These are phyloP conservation scores for Falco punctatus DNA, from an alignment of 2,113 vertebrate species.

Conservation along the genomic window DNA sequence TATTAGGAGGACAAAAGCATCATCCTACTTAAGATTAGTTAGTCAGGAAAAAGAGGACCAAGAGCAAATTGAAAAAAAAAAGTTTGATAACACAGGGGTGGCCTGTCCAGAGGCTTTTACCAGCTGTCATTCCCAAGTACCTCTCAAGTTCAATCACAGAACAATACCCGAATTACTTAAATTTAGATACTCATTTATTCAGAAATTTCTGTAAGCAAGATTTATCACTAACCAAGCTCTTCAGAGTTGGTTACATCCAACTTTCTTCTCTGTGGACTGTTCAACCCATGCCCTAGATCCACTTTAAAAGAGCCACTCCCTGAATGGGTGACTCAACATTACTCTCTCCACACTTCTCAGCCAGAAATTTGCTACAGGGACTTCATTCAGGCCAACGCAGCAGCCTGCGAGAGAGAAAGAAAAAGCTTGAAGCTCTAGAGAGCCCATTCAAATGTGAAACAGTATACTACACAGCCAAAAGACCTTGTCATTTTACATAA, in stretches of 20 bases:
- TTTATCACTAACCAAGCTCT: not conserved
- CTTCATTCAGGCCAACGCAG: not conserved
- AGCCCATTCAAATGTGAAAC: not conserved
- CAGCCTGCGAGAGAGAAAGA: not conserved
- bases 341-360: not conserved
- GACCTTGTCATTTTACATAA: not conserved
- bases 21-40: not conserved
- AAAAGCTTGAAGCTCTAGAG: not conserved
- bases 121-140: not conserved
- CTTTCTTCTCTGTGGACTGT: not conserved
- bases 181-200: not conserved
- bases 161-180: not conserved
- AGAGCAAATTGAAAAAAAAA: not conserved
- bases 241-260: not conserved
- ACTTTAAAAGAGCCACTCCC: not conserved
- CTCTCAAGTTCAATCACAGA: not conserved
- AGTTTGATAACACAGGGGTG: not conserved
- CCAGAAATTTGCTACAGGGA: not conserved
- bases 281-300: not conserved
- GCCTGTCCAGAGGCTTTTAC: not conserved
- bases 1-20: slow-evolving; percentile 41
- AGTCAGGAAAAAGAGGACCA: not conserved
- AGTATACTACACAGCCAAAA: not conserved
- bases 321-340: not conserved
- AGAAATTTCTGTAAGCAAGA: not conserved